Evolutionary conservation across 2,888 invertebrate genomes (phyloP).

Genomic region (Drosophila buzzatii): DNA sequence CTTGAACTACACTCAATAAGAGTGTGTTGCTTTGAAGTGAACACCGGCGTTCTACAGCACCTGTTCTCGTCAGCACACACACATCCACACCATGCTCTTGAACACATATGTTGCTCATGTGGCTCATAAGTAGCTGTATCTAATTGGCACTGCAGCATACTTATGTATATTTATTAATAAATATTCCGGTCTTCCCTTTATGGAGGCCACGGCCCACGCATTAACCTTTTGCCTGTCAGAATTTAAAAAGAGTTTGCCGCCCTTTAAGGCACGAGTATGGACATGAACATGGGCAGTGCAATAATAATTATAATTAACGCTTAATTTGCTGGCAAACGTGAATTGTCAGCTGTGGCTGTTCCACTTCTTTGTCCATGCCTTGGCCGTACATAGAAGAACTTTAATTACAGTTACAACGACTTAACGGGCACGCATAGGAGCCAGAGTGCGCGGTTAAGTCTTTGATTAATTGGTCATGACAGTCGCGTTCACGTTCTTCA

Average conservation of each 20-base stretch:
- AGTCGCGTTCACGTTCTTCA: constrained; percentile 36
- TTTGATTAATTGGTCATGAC: constrained; percentile 70
- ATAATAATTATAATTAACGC: constrained; percentile 67
- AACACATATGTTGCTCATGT: constrained; percentile 67
- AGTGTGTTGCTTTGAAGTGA: constrained; percentile 30
- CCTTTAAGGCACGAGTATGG: constrained; percentile 32
- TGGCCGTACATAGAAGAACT: constrained; percentile 40
- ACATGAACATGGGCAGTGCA: constrained; percentile 30
- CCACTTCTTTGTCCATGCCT: constrained; percentile 17
- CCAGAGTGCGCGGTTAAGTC: constrained; percentile 35
- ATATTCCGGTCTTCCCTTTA: constrained; percentile 40
- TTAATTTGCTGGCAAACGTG: constrained; percentile 45
- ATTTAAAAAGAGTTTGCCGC: constrained; percentile 52
- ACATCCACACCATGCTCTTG: neutral
- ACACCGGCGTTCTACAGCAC: constrained; percentile 44
- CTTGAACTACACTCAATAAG: constrained; percentile 46
- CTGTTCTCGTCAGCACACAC: constrained; percentile 5
- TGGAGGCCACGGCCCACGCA: constrained; percentile 45
- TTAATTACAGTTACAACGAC: constrained; percentile 69
- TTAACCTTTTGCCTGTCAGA: constrained; percentile 55
- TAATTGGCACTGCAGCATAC: constrained; percentile 62
- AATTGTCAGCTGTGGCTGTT: constrained; percentile 37
- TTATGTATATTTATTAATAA: constrained; percentile 48
- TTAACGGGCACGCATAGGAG: constrained; percentile 34
- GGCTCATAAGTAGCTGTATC: constrained; percentile 53